Percentiles rank a stretch among this genome's conserved stretches.
phyloP scores from a whole-genome alignment of 2,888 invertebrate genomes.

The Helicoverpa assulta region DNA sequence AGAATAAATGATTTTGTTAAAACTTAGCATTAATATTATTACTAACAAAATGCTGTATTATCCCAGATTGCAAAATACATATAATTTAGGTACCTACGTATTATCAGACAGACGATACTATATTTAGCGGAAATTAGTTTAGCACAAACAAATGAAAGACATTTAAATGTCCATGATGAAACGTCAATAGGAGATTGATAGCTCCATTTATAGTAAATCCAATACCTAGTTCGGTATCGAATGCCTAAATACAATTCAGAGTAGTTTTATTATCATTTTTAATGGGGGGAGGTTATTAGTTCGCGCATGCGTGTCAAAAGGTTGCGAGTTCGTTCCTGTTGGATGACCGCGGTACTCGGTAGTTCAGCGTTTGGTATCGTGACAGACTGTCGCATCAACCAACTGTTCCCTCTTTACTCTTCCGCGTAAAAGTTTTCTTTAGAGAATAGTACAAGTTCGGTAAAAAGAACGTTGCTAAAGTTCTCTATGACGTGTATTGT shows the following conservation, averaged over 20 bases:
- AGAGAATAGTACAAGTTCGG: slow-evolving; percentile 49
- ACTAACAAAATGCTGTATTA: no score
- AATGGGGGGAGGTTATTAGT: slow-evolving; percentile 60
- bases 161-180: slow-evolving; percentile 1
- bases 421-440: slow-evolving; percentile 76
- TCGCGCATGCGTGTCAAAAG: slow-evolving; percentile 82
- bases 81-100: no score
- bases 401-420: slow-evolving; percentile 33
- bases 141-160: not conserved
- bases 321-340: slow-evolving; percentile 68
- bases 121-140: no score
- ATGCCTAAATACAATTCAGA: slow-evolving; percentile 38
- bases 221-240: not conserved
- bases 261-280: slow-evolving; percentile 55
- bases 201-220: not conserved
- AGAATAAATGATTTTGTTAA: no score
- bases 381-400: slow-evolving; percentile 70
- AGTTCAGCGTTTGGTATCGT: slow-evolving; percentile 72
- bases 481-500: slow-evolving; percentile 73
- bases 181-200: not conserved
- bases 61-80: no score
- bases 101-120: no score
- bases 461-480: slow-evolving; percentile 42
- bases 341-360: slow-evolving; percentile 71
- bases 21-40: no score